Percentiles rank a stretch among this genome's conserved stretches.
These are phyloP conservation scores for Mastomys natalensis DNA, from an alignment of 2,113 vertebrate genomes.

Conservation along the genomic window DNA sequence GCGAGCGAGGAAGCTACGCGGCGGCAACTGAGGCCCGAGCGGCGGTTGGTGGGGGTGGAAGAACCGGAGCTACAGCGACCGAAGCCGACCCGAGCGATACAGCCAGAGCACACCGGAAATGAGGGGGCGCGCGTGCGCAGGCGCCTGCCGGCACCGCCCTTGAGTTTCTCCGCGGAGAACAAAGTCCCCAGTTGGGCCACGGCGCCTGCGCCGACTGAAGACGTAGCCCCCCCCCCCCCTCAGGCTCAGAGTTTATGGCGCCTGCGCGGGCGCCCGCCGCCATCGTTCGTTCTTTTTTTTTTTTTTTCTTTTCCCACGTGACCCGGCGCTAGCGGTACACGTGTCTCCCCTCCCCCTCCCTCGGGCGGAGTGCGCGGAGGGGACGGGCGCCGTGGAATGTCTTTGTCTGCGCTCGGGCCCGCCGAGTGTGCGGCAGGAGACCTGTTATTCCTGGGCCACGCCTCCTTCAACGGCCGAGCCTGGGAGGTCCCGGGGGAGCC, in stretches of 20 bases:
- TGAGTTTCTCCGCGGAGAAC: conserved; percentile 79
- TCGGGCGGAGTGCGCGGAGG: neutral
- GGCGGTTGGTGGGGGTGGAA: conserved; percentile 72
- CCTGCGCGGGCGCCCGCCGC: conserved; percentile 65
- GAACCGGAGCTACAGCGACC: conserved; percentile 71
- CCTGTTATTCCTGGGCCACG: conserved; percentile 56
- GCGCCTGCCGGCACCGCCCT: conserved; percentile 79
- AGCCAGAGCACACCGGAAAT: conserved; percentile 82
- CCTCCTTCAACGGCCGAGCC: conserved; percentile 60
- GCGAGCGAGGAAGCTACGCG: conserved; percentile 63
- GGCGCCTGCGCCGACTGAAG: conserved; percentile 72
- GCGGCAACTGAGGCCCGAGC: conserved; percentile 58
- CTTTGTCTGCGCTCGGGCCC: conserved; percentile 78
- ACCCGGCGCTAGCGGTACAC: conserved; percentile 72
- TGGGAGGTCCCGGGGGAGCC: neutral
- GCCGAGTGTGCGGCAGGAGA: conserved; percentile 39
- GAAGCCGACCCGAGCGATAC: conserved; percentile 80
- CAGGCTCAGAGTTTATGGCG: neutral
- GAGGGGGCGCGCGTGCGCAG: conserved; percentile 79
- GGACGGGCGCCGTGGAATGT: conserved; percentile 81
- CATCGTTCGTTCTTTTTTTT: conserved; percentile 57
- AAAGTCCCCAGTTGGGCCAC: conserved; percentile 74
- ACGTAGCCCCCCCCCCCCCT: neutral
- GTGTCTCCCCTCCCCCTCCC: conserved; percentile 72
- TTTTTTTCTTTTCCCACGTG: conserved; percentile 71